phyloP scores from a whole-genome alignment of 2,888 invertebrate species.

The Morpho deidamia region DNA sequence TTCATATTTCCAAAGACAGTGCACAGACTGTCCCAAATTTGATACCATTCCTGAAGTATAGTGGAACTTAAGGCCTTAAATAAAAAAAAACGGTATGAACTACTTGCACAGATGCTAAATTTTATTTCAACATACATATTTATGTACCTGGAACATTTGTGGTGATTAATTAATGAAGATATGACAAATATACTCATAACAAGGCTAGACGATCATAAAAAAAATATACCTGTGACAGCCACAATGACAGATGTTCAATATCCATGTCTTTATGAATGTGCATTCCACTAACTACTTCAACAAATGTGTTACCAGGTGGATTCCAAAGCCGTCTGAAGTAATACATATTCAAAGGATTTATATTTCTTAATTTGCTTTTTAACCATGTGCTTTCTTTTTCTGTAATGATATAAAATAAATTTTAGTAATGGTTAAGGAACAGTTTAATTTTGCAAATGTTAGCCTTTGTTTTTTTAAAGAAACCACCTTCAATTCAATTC shows the following conservation, averaged over 20 bases:
- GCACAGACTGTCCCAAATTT: conserved; percentile 49
- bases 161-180: too few species aligned
- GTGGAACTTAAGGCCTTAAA: conserved; percentile 51
- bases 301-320: conserved; percentile 44
- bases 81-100: neutral
- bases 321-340: conserved; percentile 61
- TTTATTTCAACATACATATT: too few species aligned
- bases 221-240: conserved; percentile 47
- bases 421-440: neutral
- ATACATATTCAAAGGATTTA: conserved; percentile 57
- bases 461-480: too few species aligned
- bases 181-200: too few species aligned
- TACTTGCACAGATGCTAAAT: too few species aligned
- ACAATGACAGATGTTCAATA: conserved; percentile 37
- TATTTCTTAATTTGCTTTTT: conserved; percentile 45
- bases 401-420: conserved; percentile 28
- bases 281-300: conserved; percentile 47
- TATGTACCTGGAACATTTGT: too few species aligned
- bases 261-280: conserved; percentile 35
- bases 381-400: conserved; percentile 62
- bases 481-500: too few species aligned
- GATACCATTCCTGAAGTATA: conserved; percentile 53
- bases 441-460: too few species aligned
- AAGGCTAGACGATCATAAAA: too few species aligned
- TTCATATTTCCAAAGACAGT: conserved; percentile 31